Conservation (phyloP, 1,140 invertebrate genomes). For the Brachionus rotundiformis region DNA sequence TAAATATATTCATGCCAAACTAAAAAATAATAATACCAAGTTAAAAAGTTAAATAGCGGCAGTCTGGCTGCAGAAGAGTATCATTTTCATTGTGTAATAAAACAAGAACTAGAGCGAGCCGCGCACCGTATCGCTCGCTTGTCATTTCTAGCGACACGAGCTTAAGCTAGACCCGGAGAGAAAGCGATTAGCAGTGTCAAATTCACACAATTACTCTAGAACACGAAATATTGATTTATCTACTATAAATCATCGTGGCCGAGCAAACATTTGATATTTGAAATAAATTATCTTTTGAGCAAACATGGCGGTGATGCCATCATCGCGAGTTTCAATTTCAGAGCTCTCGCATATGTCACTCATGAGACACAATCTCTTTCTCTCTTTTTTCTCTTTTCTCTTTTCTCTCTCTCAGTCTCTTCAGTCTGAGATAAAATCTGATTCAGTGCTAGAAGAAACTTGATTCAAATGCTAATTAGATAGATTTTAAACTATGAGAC, state of each 20-base stretch:
- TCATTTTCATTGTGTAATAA: slow-evolving; percentile 37
- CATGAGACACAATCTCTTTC: slow-evolving; percentile 20
- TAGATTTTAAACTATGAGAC: too few relatives aligned
- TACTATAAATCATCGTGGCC: slow-evolving; percentile 28
- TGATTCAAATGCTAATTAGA: slow-evolving; percentile 47
- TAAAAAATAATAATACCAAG: too few relatives aligned
- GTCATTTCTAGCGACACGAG: slow-evolving; percentile 42
- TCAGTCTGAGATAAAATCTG: slow-evolving; percentile 23
- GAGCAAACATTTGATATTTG: slow-evolving; percentile 29
- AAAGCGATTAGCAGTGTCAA: not conserved
- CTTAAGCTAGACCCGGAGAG: not conserved
- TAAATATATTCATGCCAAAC: slow-evolving; percentile 51
- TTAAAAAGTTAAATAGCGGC: too few relatives aligned
- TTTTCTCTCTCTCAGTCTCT: not conserved
- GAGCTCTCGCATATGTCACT: slow-evolving; percentile 41
- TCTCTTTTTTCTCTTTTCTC: not conserved
- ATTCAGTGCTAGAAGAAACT: slow-evolving; percentile 22
- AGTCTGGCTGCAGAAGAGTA: slow-evolving; percentile 32
- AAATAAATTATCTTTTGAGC: slow-evolving; percentile 49
- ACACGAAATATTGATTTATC: slow-evolving; percentile 51
- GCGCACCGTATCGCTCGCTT: not conserved
- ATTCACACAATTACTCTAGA: slow-evolving; percentile 9
- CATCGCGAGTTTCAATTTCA: slow-evolving; percentile 50
- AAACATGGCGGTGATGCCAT: slow-evolving; percentile 34
- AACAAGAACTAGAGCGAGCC: not conserved